phyloP scores from a whole-genome alignment of 2,113 vertebrate genomes.

The Toxotes jaculatrix region DNA sequence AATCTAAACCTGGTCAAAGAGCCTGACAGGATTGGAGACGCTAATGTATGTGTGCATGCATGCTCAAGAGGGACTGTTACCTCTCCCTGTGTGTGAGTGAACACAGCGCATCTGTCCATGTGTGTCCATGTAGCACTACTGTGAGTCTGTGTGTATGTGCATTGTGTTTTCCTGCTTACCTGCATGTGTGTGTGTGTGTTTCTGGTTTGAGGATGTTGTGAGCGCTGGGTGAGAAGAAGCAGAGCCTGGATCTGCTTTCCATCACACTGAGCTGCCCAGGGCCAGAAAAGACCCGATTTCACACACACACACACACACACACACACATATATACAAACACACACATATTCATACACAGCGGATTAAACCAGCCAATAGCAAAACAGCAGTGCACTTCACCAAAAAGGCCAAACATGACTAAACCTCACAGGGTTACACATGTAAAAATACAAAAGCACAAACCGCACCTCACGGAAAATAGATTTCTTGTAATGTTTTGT shows the following conservation, averaged over 20 bases:
- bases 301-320: slow-evolving; percentile 55
- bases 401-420: slow-evolving; percentile 52
- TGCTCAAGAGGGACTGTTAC: slow-evolving; percentile 4
- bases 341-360: slow-evolving; percentile 55
- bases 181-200: slow-evolving; percentile 46
- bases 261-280: slow-evolving; percentile 78
- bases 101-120: not conserved
- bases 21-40: slow-evolving; percentile 60
- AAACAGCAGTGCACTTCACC: slow-evolving; percentile 37
- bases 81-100: not conserved
- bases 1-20: slow-evolving; percentile 73
- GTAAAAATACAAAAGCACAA: slow-evolving; percentile 38
- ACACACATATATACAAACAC: slow-evolving; percentile 44
- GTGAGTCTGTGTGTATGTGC: slow-evolving; percentile 11
- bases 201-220: slow-evolving; percentile 72
- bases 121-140: not conserved
- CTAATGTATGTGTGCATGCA: slow-evolving; percentile 45
- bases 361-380: slow-evolving; percentile 66
- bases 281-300: slow-evolving; percentile 50
- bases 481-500: slow-evolving; percentile 18
- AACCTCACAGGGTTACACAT: slow-evolving; percentile 41
- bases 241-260: slow-evolving; percentile 82
- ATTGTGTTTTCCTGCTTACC: slow-evolving; percentile 46
- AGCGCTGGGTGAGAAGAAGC: slow-evolving; percentile 79
- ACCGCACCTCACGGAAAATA: slow-evolving; percentile 42